These are phyloP conservation scores for Eilema depressum DNA, from an alignment of 2,888 invertebrate species.

Conservation along the genomic window DNA sequence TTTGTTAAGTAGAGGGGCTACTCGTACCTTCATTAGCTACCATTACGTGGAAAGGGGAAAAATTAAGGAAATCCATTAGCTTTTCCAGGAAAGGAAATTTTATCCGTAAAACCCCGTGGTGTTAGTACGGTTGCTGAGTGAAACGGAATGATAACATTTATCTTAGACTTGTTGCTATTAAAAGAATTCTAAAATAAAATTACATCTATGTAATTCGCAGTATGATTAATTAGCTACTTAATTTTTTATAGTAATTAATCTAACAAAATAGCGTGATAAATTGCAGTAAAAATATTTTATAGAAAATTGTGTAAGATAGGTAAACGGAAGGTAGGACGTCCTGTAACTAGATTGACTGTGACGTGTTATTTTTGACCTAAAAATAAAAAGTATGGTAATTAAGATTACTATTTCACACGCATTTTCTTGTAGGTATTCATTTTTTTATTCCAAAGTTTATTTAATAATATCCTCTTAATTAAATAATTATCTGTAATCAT, in stretches of 20 bases:
- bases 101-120: background rate
- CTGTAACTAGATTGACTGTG: too few relatives aligned
- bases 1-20: background rate
- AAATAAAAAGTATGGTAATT: too few relatives aligned
- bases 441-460: too few relatives aligned
- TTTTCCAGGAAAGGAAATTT: constrained; percentile 5
- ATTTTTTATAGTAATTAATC: too few relatives aligned
- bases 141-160: background rate
- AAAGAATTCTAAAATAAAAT: background rate
- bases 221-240: too few relatives aligned
- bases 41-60: constrained; percentile 10
- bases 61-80: constrained; percentile 11
- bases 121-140: background rate
- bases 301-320: too few relatives aligned
- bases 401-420: too few relatives aligned
- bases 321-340: too few relatives aligned
- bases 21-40: constrained; percentile 9
- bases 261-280: too few relatives aligned
- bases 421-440: too few relatives aligned
- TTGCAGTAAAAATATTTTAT: too few relatives aligned
- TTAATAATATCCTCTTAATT: background rate
- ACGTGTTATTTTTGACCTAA: too few relatives aligned
- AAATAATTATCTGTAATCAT: background rate
- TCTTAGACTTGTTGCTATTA: background rate
- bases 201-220: background rate